Percentiles rank a stretch among this genome's conserved stretches.
Conservation (phyloP, 1,140 invertebrate species). For the Adelges cooleyi region DNA sequence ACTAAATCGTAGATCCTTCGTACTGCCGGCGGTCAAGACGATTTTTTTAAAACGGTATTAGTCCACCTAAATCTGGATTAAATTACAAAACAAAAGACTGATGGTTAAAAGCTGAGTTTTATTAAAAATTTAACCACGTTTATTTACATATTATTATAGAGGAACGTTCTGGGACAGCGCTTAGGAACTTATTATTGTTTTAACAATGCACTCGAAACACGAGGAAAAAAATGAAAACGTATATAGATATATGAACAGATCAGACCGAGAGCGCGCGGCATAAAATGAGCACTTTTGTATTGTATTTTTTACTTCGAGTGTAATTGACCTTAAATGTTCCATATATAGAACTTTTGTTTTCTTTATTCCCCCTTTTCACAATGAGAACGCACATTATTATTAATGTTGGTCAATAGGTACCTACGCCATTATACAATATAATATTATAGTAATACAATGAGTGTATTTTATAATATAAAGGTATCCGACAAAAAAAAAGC, state of each 20-base stretch:
- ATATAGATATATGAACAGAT: too few species aligned
- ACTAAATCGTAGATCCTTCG: too few species aligned
- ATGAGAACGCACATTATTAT: constrained; percentile 25
- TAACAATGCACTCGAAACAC: constrained; percentile 17
- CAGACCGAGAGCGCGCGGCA: constrained; percentile 2
- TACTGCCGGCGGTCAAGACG: too few species aligned
- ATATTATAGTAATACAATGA: constrained; percentile 23
- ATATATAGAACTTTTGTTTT: constrained; percentile 26
- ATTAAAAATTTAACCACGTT: too few species aligned
- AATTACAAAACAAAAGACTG: too few species aligned
- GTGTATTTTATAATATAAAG: not conserved
- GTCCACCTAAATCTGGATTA: too few species aligned
- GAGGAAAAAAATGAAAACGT: constrained; percentile 3
- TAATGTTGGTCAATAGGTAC: constrained; percentile 17
- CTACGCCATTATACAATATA: constrained; percentile 8
- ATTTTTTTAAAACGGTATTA: too few species aligned
- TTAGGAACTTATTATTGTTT: constrained; percentile 24
- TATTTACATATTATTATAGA: too few species aligned
- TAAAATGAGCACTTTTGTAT: constrained; percentile 22
- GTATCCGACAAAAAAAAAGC: not conserved
- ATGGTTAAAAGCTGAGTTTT: too few species aligned
- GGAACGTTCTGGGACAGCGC: not conserved
- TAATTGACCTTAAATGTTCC: constrained; percentile 28
- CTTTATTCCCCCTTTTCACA: constrained; percentile 11
- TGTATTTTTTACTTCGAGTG: constrained; percentile 5